These are phyloP conservation scores for Epirrhoe alternata DNA, from an alignment of 2,888 invertebrate genomes.

Conservation along the genomic window DNA sequence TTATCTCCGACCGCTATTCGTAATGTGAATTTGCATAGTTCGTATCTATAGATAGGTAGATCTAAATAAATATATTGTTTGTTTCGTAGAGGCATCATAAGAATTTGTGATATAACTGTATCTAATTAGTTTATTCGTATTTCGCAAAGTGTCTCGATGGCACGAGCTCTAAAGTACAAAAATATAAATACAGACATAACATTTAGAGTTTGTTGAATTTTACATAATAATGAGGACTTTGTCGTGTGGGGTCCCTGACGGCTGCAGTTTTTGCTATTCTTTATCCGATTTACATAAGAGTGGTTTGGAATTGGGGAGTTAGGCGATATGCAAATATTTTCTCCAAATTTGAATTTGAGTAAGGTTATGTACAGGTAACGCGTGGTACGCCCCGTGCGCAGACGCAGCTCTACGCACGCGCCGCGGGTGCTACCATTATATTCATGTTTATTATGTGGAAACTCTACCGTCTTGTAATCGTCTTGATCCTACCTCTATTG, in stretches of 20 bases:
- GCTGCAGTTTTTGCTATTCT: conserved; percentile 77
- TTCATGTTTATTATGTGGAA: conserved; percentile 68
- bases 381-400: conserved; percentile 51
- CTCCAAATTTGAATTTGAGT: conserved; percentile 71
- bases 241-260: conserved; percentile 75
- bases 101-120: conserved; percentile 84
- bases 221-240: conserved; percentile 73
- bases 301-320: conserved; percentile 75
- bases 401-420: conserved; percentile 69
- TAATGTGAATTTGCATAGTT: conserved; percentile 69
- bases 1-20: conserved; percentile 70
- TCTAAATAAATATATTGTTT: conserved; percentile 79
- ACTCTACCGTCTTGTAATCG: conserved; percentile 58
- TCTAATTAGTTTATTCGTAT: conserved; percentile 77
- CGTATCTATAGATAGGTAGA: conserved; percentile 67
- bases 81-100: conserved; percentile 83
- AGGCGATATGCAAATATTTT: conserved; percentile 85
- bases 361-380: conserved; percentile 57
- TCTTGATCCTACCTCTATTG: conserved; percentile 64
- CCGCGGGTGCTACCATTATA: conserved; percentile 69
- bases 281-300: conserved; percentile 77
- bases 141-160: conserved; percentile 60
- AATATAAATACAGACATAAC: conserved; percentile 82
- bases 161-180: conserved; percentile 66
- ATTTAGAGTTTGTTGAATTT: conserved; percentile 68